phyloP scores from a whole-genome alignment of 2,888 invertebrate species.

The Abrostola triplasia region DNA sequence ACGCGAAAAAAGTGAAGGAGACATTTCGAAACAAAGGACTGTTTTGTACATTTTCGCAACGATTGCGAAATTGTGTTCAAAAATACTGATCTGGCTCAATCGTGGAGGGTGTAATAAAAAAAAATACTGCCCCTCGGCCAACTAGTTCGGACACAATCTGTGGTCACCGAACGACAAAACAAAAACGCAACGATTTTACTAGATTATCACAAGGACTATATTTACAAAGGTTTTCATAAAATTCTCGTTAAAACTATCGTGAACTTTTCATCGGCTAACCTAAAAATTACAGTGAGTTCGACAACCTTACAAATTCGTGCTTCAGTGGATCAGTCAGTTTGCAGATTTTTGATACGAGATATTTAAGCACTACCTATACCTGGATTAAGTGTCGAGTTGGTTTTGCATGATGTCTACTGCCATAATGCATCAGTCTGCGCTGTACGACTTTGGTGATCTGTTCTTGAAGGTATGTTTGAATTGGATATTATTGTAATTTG shows the following conservation, averaged over 20 bases:
- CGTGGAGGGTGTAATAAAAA: conserved; percentile 73
- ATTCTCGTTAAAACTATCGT: conserved; percentile 79
- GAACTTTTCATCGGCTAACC: conserved; percentile 74
- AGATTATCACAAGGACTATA: conserved; percentile 73
- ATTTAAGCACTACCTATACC: conserved; percentile 69
- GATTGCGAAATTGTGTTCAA: conserved; percentile 88
- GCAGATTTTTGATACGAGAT: conserved; percentile 72
- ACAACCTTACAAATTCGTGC: conserved; percentile 79
- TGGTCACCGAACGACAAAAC: conserved; percentile 84
- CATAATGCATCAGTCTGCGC: conserved; percentile 92
- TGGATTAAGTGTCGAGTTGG: conserved; percentile 84
- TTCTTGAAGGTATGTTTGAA: conserved; percentile 90
- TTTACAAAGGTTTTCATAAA: conserved; percentile 77
- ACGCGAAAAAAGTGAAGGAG: conserved; percentile 83
- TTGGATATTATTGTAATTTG: conserved; percentile 19
- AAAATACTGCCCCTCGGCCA: conserved; percentile 77
- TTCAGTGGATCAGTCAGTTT: conserved; percentile 83
- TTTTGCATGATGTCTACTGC: conserved; percentile 92
- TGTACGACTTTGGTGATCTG: conserved; percentile 93
- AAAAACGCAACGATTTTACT: conserved; percentile 82
- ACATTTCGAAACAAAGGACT: conserved; percentile 87
- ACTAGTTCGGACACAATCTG: conserved; percentile 84
- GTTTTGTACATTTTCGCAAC: conserved; percentile 88
- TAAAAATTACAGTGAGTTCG: conserved; percentile 84
- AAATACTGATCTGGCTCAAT: conserved; percentile 78